These are phyloP conservation scores for Emesis russula DNA, from an alignment of 2,888 invertebrate species.

Conservation along the genomic window DNA sequence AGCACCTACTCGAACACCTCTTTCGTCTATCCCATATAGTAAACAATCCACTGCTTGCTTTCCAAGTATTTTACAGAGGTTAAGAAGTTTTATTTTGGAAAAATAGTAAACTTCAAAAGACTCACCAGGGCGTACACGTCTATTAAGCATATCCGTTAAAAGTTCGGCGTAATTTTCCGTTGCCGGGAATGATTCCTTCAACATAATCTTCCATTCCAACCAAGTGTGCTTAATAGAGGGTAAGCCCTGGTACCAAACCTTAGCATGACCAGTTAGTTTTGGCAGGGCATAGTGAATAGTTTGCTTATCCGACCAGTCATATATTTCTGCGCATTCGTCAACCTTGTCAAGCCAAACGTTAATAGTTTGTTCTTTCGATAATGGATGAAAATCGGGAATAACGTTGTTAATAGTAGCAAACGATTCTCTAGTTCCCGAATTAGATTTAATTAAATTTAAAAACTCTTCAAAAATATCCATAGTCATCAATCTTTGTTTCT, in stretches of 20 bases:
- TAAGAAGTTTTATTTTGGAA: conserved; percentile 65
- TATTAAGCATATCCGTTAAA: conserved; percentile 68
- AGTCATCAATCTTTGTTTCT: neutral
- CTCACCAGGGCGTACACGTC: conserved; percentile 48
- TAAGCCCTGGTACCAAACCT: conserved; percentile 78
- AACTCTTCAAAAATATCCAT: neutral
- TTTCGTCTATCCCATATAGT: conserved; percentile 63
- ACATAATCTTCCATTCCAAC: conserved; percentile 75
- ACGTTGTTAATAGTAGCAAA: neutral
- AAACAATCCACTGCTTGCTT: conserved; percentile 59
- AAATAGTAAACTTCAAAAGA: conserved; percentile 72
- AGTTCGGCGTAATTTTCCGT: conserved; percentile 74
- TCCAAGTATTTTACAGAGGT: conserved; percentile 39
- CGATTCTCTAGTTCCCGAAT: neutral
- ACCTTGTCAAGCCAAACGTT: conserved; percentile 36
- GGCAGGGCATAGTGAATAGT: conserved; percentile 53
- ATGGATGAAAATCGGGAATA: neutral
- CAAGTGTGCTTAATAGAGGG: conserved; percentile 67
- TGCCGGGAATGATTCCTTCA: conserved; percentile 68
- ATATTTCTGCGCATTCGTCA: conserved; percentile 54
- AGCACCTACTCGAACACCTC: conserved; percentile 44
- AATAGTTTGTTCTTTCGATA: neutral
- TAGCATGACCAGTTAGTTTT: conserved; percentile 64
- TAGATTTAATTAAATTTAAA: neutral
- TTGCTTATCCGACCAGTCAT: conserved; percentile 53